Conservation (phyloP, 2,113 vertebrate genomes). For the Polypterus senegalus region DNA sequence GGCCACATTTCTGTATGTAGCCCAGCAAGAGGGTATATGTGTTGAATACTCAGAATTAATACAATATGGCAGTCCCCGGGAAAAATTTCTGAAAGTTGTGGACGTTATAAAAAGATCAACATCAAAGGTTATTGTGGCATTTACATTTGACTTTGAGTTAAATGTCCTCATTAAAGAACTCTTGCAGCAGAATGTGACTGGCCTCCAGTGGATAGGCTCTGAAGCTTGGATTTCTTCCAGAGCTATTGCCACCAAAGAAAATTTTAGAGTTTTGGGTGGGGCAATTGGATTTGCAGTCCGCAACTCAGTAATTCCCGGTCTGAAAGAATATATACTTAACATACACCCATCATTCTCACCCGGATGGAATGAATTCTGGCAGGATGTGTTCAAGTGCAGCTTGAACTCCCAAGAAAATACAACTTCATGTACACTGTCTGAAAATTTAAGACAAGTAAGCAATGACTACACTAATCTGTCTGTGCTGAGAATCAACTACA, state of each 20-base stretch:
- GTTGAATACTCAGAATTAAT: conserved; percentile 17
- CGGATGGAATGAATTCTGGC: conserved; percentile 3
- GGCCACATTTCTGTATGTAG: conserved; percentile 3
- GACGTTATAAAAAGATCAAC: conserved; percentile 14
- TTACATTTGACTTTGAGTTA: background rate
- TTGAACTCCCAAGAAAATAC: background rate
- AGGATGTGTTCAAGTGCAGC: background rate
- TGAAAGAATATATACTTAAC: background rate
- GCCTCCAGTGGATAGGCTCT: conserved; percentile 1
- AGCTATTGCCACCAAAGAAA: background rate
- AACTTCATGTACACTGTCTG: background rate
- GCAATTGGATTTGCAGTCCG: conserved; percentile 4
- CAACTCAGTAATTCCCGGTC: background rate
- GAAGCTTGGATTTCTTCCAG: background rate
- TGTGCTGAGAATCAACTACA: background rate
- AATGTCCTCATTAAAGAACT: background rate
- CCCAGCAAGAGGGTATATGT: background rate
- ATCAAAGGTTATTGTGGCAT: background rate
- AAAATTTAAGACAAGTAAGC: background rate
- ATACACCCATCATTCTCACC: background rate
- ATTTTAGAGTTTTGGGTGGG: background rate
- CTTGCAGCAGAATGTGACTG: background rate
- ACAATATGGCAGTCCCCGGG: conserved; percentile 19
- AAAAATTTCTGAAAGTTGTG: conserved; percentile 10
- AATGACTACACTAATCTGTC: background rate